phyloP scores from a whole-genome alignment of 1,140 invertebrate genomes.

The Phthorimaea operculella region DNA sequence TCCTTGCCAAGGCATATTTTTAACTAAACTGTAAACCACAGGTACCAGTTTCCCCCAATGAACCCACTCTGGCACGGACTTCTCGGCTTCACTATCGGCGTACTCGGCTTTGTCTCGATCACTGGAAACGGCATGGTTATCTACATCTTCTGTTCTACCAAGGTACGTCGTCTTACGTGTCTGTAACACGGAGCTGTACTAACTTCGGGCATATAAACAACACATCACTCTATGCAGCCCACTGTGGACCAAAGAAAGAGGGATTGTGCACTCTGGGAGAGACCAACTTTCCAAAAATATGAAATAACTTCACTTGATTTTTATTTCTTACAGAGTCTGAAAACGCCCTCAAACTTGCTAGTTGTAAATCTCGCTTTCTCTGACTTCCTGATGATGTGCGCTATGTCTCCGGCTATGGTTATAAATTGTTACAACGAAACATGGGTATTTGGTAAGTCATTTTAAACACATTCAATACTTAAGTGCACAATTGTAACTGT shows the following conservation, averaged over 20 bases:
- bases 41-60: constrained; percentile 74
- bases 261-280: too few relatives aligned
- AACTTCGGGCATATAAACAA: too few relatives aligned
- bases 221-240: too few relatives aligned
- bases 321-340: constrained; percentile 66
- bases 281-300: too few relatives aligned
- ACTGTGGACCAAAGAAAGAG: too few relatives aligned
- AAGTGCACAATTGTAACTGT: neutral
- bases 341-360: constrained; percentile 86
- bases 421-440: constrained; percentile 89
- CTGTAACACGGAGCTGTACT: too few relatives aligned
- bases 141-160: constrained; percentile 79
- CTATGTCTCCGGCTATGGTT: constrained; percentile 86
- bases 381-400: constrained; percentile 89
- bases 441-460: constrained; percentile 78
- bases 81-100: constrained; percentile 71
- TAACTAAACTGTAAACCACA: constrained; percentile 17
- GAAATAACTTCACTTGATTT: neutral
- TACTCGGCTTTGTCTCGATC: constrained; percentile 75
- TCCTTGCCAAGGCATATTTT: too few relatives aligned
- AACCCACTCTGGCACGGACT: constrained; percentile 75
- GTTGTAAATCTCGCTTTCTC: constrained; percentile 89
- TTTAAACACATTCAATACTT: neutral
- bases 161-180: too few relatives aligned
- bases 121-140: constrained; percentile 87